phyloP scores from a whole-genome alignment of 1,140 invertebrate species.

The Littorina saxatilis region DNA sequence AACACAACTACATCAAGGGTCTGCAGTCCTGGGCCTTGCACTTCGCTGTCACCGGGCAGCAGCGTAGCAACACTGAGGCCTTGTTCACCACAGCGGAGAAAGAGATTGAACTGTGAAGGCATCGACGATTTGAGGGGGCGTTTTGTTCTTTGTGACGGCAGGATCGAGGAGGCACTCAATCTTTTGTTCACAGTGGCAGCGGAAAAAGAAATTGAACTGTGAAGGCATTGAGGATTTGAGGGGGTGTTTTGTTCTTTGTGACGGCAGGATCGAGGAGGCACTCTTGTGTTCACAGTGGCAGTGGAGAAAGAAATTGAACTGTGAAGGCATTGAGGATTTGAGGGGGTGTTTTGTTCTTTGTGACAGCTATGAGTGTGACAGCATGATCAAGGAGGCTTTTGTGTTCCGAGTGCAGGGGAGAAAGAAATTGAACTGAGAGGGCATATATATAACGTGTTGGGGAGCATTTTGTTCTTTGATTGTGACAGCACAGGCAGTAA shows the following conservation, averaged over 20 bases:
- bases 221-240: neutral
- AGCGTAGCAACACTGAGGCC: neutral
- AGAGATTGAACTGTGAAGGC: constrained; percentile 13
- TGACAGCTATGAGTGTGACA: too few species aligned
- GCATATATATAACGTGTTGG: neutral
- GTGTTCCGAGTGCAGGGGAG: constrained; percentile 1
- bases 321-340: neutral
- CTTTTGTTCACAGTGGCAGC: neutral
- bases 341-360: too few species aligned
- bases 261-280: constrained; percentile 39
- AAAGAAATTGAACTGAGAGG: constrained; percentile 21
- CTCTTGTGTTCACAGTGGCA: neutral
- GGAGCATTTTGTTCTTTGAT: too few species aligned
- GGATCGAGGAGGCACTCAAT: neutral
- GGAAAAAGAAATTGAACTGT: constrained; percentile 24
- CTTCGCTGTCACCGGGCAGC: constrained; percentile 63
- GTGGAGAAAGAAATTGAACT: constrained; percentile 26
- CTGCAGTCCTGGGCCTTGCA: constrained; percentile 62
- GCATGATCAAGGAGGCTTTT: constrained; percentile 25
- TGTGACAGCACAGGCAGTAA: too few species aligned
- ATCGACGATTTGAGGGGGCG: neutral
- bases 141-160: too few species aligned
- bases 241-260: too few species aligned
- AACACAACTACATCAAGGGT: constrained; percentile 55
- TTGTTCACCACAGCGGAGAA: constrained; percentile 18